These are phyloP conservation scores for Leucoma salicis DNA, from an alignment of 2,888 invertebrate genomes.

Conservation along the genomic window DNA sequence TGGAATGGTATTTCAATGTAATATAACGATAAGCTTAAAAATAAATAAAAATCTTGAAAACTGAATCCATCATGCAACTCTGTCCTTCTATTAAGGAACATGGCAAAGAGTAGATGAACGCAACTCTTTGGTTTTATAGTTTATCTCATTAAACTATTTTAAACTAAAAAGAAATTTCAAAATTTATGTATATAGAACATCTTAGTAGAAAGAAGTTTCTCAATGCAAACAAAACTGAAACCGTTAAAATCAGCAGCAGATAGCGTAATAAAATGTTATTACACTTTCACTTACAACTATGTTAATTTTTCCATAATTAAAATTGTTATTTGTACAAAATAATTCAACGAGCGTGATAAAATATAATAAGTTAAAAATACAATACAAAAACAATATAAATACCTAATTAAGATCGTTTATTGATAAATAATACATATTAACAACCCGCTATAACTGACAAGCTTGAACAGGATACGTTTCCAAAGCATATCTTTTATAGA, in stretches of 20 bases:
- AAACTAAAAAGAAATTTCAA: constrained; percentile 39
- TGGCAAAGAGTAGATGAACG: constrained; percentile 70
- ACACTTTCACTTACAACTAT: constrained; percentile 59
- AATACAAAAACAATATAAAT: constrained; percentile 72
- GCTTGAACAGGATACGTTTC: constrained; percentile 48
- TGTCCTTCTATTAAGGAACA: constrained; percentile 49
- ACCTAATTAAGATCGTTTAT: constrained; percentile 50
- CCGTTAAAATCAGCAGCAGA: constrained; percentile 29
- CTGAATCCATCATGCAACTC: constrained; percentile 62
- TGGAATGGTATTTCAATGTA: constrained; percentile 75
- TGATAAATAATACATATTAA: constrained; percentile 52
- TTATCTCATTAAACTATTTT: constrained; percentile 43
- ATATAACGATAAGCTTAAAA: constrained; percentile 74
- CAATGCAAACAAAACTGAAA: constrained; percentile 29
- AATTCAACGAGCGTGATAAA: constrained; percentile 79
- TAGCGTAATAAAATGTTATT: constrained; percentile 30
- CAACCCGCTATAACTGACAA: constrained; percentile 48
- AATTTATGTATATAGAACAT: constrained; percentile 24
- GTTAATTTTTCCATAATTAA: constrained; percentile 65
- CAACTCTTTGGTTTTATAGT: constrained; percentile 75
- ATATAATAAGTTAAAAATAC: constrained; percentile 70
- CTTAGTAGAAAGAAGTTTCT: constrained; percentile 25
- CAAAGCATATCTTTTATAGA: constrained; percentile 43
- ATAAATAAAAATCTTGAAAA: constrained; percentile 70
- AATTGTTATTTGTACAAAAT: constrained; percentile 81